Evolutionary conservation across 1,140 invertebrate genomes (phyloP), one percentile per base, ranked within the genome.

Genomic region (Oryzaephilus surinamensis): DNA sequence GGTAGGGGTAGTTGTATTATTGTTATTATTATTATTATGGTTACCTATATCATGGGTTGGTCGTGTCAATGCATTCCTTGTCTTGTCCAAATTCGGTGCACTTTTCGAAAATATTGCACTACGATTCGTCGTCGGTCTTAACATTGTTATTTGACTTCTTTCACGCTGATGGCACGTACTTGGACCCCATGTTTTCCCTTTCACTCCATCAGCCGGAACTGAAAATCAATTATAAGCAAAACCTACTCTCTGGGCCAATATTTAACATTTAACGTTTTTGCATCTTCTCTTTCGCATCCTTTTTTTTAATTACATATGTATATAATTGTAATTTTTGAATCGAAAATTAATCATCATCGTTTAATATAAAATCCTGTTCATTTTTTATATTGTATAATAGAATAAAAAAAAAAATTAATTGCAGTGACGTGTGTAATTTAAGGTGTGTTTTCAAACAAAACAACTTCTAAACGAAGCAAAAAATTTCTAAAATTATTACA

Each of bases 131-230:
- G 57, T 40, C 6, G 67, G 63, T 13, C 55, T 32, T 38, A 57
- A 38, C 38, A 69, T 62, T 29, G 71, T 71, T 48, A 76, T 64
- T 51, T 89, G 77, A 53, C 83, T 79, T 43, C 88, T 76, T 60
- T 93, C 87, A 40, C 86, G 81, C 66, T 93, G 86, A 62, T 91
- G 86, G 20, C 83, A 76, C 30, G 89, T 90, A 50, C 88, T 93
- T 44, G 92, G 92, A 45, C 93, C 92, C 92, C 93, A 96, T 14
- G 93, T 97, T 71, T 95, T 94, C 61, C 91, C 91, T 70, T 97
- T 96, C 46, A 89, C 84, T 58, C 89, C 90, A 67, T 92, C 91
- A 29, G 85, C 81, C 34, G 88, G 85, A 66, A 88, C 82, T 88
- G 69, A 37, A 66, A 65, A 48, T 47, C 40, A 52, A 61, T n/a